phyloP scores from a whole-genome alignment of 2,113 vertebrate genomes.

The Cairina moschata region DNA sequence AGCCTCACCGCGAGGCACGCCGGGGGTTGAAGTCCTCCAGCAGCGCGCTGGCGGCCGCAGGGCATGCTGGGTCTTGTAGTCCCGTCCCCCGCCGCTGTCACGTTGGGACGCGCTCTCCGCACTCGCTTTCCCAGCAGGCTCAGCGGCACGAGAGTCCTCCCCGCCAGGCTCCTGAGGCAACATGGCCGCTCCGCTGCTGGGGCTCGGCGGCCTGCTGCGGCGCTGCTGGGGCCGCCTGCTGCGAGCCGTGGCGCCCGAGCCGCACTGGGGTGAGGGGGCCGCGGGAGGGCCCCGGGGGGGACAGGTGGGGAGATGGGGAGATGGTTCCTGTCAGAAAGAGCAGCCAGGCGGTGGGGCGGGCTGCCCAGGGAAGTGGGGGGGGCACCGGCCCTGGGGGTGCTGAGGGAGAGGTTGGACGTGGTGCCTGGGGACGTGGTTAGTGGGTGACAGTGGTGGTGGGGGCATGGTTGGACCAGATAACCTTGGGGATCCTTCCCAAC shows the following conservation, averaged over 20 bases:
- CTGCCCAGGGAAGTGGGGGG: too few relatives aligned
- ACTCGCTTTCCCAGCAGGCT: constrained; percentile 23
- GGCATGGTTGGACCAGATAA: too few relatives aligned
- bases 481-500: too few relatives aligned
- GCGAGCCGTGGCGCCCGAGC: not conserved
- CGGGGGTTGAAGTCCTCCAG: not conserved
- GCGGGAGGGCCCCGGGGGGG: too few relatives aligned
- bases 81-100: fast-evolving
- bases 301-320: too few relatives aligned
- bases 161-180: fast-evolving
- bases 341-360: too few relatives aligned
- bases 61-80: not conserved
- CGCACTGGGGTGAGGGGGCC: too few relatives aligned
- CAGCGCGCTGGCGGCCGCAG: fast-evolving
- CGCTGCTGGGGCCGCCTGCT: constrained; percentile 40
- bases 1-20: fast-evolving
- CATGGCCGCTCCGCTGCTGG: not conserved
- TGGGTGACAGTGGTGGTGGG: too few relatives aligned
- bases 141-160: not conserved
- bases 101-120: fast-evolving
- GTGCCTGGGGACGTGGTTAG: too few relatives aligned
- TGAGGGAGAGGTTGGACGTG: too few relatives aligned
- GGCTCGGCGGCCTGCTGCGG: not conserved
- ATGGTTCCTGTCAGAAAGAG: too few relatives aligned
- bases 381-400: too few relatives aligned